Evolutionary conservation across 2,113 vertebrate genomes (phyloP).

Genomic region (Platichthys flesus): DNA sequence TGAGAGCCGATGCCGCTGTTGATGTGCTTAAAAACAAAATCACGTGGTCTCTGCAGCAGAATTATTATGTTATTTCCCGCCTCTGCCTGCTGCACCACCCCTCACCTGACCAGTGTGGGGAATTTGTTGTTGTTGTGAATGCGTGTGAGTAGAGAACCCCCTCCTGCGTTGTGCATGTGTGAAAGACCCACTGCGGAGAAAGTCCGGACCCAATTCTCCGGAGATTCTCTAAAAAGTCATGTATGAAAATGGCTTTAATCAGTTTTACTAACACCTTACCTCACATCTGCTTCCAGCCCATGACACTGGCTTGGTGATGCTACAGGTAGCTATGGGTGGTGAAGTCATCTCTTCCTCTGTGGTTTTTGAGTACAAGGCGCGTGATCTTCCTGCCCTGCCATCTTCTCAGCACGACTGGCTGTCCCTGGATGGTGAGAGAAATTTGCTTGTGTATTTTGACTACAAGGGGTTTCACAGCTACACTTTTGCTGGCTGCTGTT

Average conservation of each 20-base stretch:
- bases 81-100: too few species aligned
- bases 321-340: constrained; percentile 97
- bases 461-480: neutral
- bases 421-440: constrained; percentile 93
- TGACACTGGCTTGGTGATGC: constrained; percentile 97
- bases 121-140: too few species aligned
- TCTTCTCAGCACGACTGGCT: constrained; percentile 99
- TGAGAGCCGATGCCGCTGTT: too few species aligned
- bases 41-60: too few species aligned
- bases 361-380: constrained; percentile 98
- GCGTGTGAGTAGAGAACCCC: too few species aligned
- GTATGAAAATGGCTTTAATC: neutral
- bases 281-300: constrained; percentile 85
- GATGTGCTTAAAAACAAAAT: too few species aligned
- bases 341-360: constrained; percentile 98
- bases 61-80: too few species aligned
- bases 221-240: too few species aligned
- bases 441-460: neutral
- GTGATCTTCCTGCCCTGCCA: constrained; percentile 93
- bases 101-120: too few species aligned
- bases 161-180: neutral
- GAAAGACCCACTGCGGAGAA: neutral
- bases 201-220: too few species aligned
- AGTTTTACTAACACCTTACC: neutral
- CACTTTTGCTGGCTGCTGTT: neutral